phyloP scores from a whole-genome alignment of 2,888 invertebrate species.

The Folsomia candida region DNA sequence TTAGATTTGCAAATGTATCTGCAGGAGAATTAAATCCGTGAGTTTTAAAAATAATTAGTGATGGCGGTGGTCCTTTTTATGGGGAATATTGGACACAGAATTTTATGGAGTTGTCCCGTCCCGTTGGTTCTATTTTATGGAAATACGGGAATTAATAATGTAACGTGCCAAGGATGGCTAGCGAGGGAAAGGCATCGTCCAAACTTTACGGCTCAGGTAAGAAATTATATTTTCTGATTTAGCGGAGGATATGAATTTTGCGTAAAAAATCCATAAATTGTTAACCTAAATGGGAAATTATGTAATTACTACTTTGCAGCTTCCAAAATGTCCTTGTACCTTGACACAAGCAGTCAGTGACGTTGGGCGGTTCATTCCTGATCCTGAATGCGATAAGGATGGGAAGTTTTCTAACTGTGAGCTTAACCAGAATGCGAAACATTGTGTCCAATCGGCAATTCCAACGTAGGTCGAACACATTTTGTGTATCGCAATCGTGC shows the following conservation, averaged over 20 bases:
- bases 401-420: slow-evolving; percentile 80
- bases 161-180: slow-evolving; percentile 85
- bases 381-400: slow-evolving; percentile 85
- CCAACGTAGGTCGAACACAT: slow-evolving; percentile 68
- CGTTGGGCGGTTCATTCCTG: slow-evolving; percentile 87
- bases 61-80: too few species aligned
- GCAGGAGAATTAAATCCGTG: slow-evolving; percentile 64
- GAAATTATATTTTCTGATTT: too few species aligned
- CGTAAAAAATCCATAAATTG: neutral
- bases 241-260: too few species aligned
- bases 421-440: slow-evolving; percentile 83
- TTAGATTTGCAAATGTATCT: slow-evolving; percentile 77
- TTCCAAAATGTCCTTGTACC: slow-evolving; percentile 81
- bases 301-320: slow-evolving; percentile 46
- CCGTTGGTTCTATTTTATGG: slow-evolving; percentile 87
- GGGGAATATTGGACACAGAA: slow-evolving; percentile 55
- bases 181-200: slow-evolving; percentile 75
- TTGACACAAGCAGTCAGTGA: slow-evolving; percentile 85
- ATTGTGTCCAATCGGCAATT: slow-evolving; percentile 87
- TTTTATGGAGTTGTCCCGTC: slow-evolving; percentile 87
- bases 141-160: slow-evolving; percentile 80
- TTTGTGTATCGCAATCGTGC: neutral
- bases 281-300: too few species aligned
- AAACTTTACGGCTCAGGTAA: slow-evolving; percentile 74
- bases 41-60: slow-evolving; percentile 70